Evolutionary conservation across 2,888 invertebrate species (phyloP).

Genomic region (Caenorhabditis sinica): DNA sequence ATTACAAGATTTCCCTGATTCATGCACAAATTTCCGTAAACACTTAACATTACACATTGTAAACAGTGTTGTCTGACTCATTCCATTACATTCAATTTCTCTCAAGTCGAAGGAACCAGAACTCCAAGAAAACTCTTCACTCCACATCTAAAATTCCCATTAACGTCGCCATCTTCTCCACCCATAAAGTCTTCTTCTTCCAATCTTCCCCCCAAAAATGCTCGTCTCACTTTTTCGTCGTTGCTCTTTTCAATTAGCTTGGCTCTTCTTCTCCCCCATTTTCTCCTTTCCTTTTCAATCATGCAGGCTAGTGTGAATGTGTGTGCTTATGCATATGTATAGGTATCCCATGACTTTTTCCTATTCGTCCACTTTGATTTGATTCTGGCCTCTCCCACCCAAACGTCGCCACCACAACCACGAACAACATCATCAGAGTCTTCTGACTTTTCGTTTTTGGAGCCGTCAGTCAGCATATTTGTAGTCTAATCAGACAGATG

Average conservation of each 20-base stretch:
- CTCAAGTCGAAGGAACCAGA: too few relatives aligned
- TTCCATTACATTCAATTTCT: too few relatives aligned
- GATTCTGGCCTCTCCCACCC: constrained; percentile 8
- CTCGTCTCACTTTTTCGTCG: neutral
- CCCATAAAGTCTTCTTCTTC: too few relatives aligned
- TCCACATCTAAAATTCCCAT: neutral
- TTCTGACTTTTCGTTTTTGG: neutral
- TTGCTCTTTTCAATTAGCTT: constrained; percentile 29
- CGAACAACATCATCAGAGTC: constrained; percentile 8
- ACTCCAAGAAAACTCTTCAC: neutral
- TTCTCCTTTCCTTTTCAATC: constrained; percentile 19
- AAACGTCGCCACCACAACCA: neutral
- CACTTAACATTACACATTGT: too few relatives aligned
- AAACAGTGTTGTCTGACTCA: too few relatives aligned
- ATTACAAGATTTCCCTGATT: too few relatives aligned
- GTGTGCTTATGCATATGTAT: constrained; percentile 4
- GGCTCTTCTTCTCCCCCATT: neutral
- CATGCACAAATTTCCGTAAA: neutral
- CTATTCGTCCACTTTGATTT: constrained; percentile 32
- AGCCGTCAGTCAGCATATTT: neutral
- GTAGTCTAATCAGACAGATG: neutral
- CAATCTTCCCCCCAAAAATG: neutral
- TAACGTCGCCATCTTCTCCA: constrained; percentile 1
- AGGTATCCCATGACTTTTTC: constrained; percentile 36
- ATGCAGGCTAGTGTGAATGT: constrained; percentile 23